Conservation (phyloP, 1,140 invertebrate species). For the Zaprionus davidi region DNA sequence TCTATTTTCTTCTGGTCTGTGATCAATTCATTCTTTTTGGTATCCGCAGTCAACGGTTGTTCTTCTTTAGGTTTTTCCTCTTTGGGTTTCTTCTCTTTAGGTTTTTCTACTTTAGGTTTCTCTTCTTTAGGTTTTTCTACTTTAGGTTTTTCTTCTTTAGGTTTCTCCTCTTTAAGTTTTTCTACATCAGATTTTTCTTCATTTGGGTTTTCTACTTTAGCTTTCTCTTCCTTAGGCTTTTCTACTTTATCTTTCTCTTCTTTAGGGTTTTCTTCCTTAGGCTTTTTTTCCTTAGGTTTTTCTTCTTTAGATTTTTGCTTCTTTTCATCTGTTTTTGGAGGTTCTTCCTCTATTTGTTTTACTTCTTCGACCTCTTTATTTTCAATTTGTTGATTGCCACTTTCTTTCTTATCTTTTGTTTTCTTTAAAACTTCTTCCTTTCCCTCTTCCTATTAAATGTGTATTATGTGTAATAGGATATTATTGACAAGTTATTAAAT, state of each 20-base stretch:
- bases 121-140: slow-evolving; percentile 7
- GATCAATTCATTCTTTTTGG: slow-evolving; percentile 9
- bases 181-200: no score
- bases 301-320: background rate
- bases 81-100: background rate
- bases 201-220: background rate
- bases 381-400: no score
- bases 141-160: no score
- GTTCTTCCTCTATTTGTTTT: no score
- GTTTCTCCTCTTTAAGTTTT: background rate
- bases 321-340: no score
- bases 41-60: background rate
- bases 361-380: no score
- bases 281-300: slow-evolving; percentile 13
- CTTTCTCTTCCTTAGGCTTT: background rate
- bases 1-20: slow-evolving; percentile 4
- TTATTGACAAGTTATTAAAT: background rate
- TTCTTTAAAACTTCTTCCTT: no score
- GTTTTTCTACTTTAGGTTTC: background rate
- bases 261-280: background rate
- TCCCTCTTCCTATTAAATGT: background rate
- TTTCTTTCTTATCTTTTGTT: no score
- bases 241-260: background rate
- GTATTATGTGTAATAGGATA: background rate
- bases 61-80: background rate